These are phyloP conservation scores for Clepsis dumicolana DNA, from an alignment of 2,888 invertebrate genomes.

Conservation along the genomic window DNA sequence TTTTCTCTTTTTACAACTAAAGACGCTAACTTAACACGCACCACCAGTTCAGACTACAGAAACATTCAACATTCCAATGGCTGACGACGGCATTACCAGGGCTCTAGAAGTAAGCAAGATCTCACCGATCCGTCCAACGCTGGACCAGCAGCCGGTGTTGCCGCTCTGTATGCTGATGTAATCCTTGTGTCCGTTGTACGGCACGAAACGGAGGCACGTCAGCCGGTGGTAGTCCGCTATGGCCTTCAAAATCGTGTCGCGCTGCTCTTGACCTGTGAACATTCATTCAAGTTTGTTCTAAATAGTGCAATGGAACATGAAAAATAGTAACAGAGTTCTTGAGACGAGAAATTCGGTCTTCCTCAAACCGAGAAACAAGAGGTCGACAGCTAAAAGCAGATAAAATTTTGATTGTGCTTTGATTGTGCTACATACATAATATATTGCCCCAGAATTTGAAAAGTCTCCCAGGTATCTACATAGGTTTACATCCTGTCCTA, in stretches of 20 bases:
- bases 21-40: no score
- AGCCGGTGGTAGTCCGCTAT: slow-evolving; percentile 91
- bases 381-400: no score
- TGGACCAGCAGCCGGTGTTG: slow-evolving; percentile 93
- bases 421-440: background rate
- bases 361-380: no score
- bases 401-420: no score
- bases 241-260: slow-evolving; percentile 88
- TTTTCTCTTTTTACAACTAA: no score
- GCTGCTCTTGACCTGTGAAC: slow-evolving; percentile 82
- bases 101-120: background rate
- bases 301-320: background rate
- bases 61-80: background rate
- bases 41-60: no score
- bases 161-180: slow-evolving; percentile 89
- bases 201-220: slow-evolving; percentile 92
- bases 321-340: background rate
- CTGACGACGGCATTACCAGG: background rate
- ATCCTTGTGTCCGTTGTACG: slow-evolving; percentile 87
- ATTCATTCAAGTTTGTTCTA: background rate
- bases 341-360: no score
- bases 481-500: no score
- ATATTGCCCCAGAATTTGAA: no score
- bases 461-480: no score
- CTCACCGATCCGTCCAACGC: slow-evolving; percentile 89